phyloP scores from a whole-genome alignment of 2,113 vertebrate species.

The Xiphophorus maculatus region DNA sequence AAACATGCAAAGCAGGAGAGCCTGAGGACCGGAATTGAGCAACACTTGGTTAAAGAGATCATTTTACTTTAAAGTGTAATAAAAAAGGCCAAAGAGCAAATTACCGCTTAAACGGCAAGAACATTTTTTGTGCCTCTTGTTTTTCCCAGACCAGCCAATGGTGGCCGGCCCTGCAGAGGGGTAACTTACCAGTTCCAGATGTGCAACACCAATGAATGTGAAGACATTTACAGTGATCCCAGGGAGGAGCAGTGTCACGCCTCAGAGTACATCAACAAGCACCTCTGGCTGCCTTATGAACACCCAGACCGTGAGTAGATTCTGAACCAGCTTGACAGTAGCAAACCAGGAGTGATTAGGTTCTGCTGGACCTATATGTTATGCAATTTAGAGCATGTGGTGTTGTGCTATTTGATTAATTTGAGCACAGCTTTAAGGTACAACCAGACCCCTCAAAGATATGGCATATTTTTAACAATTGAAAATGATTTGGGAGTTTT shows the following conservation, averaged over 20 bases:
- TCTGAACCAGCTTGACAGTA: neutral
- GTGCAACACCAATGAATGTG: slow-evolving; percentile 89
- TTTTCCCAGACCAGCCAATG: slow-evolving; percentile 87
- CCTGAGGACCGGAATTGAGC: no score
- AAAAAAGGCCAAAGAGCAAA: neutral
- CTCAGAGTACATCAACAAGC: slow-evolving; percentile 87
- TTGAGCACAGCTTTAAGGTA: slow-evolving; percentile 48
- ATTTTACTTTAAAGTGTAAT: neutral
- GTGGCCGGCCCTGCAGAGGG: slow-evolving; percentile 89
- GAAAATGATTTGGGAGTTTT: slow-evolving; percentile 46
- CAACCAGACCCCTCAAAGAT: slow-evolving; percentile 55
- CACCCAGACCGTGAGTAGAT: slow-evolving; percentile 88
- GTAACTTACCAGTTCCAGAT: slow-evolving; percentile 91
- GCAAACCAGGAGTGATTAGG: slow-evolving; percentile 7
- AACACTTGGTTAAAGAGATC: neutral
- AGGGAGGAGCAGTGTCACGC: slow-evolving; percentile 91
- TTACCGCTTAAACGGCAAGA: neutral
- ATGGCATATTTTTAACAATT: slow-evolving; percentile 27
- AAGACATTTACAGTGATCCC: slow-evolving; percentile 86
- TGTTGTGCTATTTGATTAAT: slow-evolving; percentile 30
- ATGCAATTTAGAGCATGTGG: slow-evolving; percentile 28
- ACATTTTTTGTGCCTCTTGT: neutral
- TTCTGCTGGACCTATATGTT: slow-evolving; percentile 17
- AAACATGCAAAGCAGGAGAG: no score
- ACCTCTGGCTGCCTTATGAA: slow-evolving; percentile 96